Conservation (phyloP, 2,797 vertebrate species). For the Microcaecilia unicolor region DNA sequence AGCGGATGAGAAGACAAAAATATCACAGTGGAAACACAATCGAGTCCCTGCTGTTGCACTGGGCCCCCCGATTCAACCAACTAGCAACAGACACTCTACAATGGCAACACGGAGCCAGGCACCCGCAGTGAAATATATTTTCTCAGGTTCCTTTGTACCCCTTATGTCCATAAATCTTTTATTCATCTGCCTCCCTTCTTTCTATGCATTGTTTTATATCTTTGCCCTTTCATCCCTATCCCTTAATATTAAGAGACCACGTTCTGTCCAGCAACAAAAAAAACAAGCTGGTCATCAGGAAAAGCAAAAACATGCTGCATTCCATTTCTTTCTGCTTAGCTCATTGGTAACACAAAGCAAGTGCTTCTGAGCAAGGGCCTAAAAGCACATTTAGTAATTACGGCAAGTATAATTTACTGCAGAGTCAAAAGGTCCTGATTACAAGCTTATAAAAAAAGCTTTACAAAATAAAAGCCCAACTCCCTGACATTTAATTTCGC, state of each 20-base stretch:
- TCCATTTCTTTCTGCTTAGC: accelerated
- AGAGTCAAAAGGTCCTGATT: slow-evolving; percentile 4
- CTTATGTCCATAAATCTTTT: accelerated
- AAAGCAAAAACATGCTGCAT: neutral
- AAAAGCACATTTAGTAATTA: neutral
- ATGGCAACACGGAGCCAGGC: neutral
- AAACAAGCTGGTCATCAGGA: neutral
- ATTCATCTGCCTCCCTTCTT: neutral
- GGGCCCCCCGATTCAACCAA: accelerated
- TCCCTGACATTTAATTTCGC: slow-evolving; percentile 13
- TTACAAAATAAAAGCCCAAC: slow-evolving; percentile 16
- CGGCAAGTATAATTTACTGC: neutral
- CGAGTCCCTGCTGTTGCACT: neutral
- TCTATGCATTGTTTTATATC: neutral
- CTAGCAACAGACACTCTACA: neutral
- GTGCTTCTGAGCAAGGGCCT: neutral
- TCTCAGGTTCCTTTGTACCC: neutral
- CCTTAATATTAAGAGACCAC: neutral
- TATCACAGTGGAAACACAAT: neutral
- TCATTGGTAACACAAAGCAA: neutral
- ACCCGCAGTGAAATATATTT: neutral
- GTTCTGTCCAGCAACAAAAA: neutral
- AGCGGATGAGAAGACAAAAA: neutral
- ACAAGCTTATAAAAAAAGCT: slow-evolving; percentile 12
- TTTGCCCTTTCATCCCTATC: neutral